Evolutionary conservation across 1,140 invertebrate species (phyloP).

Genomic region (Armadillidium nasatum): DNA sequence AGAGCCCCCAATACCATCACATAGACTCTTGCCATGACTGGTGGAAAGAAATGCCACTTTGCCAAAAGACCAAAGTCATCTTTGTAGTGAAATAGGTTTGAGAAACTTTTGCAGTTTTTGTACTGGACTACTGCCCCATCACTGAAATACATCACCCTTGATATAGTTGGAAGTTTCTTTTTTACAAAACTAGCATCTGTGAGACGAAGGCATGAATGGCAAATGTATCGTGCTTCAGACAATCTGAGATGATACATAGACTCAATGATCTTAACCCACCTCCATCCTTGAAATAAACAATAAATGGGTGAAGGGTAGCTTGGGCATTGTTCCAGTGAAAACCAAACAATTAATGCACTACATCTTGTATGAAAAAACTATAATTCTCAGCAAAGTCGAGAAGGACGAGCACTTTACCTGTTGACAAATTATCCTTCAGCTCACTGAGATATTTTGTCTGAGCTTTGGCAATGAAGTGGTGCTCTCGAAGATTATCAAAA

Average conservation of each 20-base stretch:
- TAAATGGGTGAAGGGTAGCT: constrained; percentile 36
- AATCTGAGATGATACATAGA: not conserved
- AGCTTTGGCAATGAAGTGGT: no score
- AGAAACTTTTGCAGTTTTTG: constrained; percentile 17
- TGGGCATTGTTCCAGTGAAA: constrained; percentile 35
- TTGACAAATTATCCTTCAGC: no score
- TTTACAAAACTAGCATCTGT: not conserved
- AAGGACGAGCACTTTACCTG: no score
- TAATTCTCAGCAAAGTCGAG: constrained; percentile 23
- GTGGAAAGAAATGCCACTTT: constrained; percentile 2
- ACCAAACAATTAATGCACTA: constrained; percentile 26
- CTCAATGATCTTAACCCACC: not conserved
- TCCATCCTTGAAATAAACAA: not conserved
- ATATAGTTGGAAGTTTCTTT: constrained; percentile 1
- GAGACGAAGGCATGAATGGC: not conserved
- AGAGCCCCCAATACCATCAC: constrained; percentile 27
- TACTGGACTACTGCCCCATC: not conserved
- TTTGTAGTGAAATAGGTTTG: constrained; percentile 9
- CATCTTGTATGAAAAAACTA: constrained; percentile 9
- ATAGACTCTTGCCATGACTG: constrained; percentile 1
- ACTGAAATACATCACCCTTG: constrained; percentile 11
- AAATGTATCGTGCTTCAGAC: not conserved
- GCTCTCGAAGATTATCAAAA: no score
- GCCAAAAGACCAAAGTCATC: not conserved
- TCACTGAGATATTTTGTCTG: no score